Percentiles rank a stretch among this genome's conserved stretches.
phyloP scores from a whole-genome alignment of 1,140 invertebrate species.

The Macrosteles quadrilineatus region DNA sequence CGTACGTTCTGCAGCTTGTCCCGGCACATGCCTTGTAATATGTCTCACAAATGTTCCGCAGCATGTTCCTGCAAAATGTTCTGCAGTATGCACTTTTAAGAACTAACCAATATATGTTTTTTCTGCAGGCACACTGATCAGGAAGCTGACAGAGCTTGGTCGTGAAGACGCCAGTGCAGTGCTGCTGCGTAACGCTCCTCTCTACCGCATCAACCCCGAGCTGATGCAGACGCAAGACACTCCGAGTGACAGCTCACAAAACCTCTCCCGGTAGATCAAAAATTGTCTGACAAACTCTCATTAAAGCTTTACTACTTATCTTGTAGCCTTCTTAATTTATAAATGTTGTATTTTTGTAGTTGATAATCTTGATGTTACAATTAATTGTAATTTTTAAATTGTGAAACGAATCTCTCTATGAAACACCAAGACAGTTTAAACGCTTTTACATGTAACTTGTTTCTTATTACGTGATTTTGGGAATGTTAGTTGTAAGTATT shows the following conservation, averaged over 20 bases:
- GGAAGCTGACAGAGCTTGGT: slow-evolving; percentile 38
- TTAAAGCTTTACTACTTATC: not conserved
- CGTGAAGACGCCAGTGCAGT: slow-evolving; percentile 39
- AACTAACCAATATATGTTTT: too few species aligned
- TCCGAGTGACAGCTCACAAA: slow-evolving; percentile 13
- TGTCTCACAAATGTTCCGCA: too few species aligned
- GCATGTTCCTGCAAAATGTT: too few species aligned
- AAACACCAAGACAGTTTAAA: not conserved
- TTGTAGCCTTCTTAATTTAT: not conserved
- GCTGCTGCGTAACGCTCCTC: slow-evolving; percentile 35
- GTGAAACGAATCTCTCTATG: not conserved
- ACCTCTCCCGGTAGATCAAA: slow-evolving; percentile 8
- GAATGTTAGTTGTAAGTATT: not conserved
- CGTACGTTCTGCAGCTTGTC: not conserved
- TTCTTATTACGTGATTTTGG: not conserved
- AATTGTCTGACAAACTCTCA: not conserved
- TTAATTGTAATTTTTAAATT: not conserved
- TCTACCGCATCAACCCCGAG: slow-evolving; percentile 38
- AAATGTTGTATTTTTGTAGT: not conserved
- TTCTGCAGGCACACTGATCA: slow-evolving; percentile 38
- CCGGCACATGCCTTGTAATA: not conserved
- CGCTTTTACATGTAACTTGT: not conserved
- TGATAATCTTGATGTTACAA: not conserved
- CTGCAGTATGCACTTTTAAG: too few species aligned
- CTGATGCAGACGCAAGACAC: slow-evolving; percentile 8